phyloP scores from a whole-genome alignment of 1,140 invertebrate species.

The Calliopsis andreniformis region DNA sequence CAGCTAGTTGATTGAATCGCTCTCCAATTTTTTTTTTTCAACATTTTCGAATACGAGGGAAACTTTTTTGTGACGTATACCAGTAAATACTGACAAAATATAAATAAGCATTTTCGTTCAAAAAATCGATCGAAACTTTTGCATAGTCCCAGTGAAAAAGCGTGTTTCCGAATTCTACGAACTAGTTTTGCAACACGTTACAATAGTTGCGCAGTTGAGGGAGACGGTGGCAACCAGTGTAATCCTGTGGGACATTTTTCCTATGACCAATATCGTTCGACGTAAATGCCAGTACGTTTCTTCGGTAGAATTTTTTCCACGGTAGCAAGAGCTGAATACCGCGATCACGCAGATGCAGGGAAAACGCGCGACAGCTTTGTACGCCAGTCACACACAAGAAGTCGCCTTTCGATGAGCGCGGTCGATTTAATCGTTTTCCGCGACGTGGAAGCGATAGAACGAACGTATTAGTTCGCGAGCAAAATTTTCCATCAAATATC shows the following conservation, averaged over 20 bases:
- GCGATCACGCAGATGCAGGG: not conserved
- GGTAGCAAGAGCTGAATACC: not conserved
- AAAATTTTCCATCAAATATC: not conserved
- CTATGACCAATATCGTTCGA: not conserved
- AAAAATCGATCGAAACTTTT: too few relatives aligned
- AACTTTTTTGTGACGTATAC: too few relatives aligned
- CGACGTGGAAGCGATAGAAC: not conserved
- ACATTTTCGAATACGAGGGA: too few relatives aligned
- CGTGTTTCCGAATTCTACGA: too few relatives aligned
- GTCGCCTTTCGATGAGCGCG: not conserved
- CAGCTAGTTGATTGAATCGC: too few relatives aligned
- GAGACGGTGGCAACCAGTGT: too few relatives aligned
- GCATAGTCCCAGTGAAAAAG: too few relatives aligned
- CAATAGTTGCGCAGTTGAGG: not conserved
- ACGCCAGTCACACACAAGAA: not conserved
- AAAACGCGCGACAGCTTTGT: not conserved
- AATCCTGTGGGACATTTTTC: not conserved
- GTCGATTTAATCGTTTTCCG: not conserved
- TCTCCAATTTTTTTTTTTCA: too few relatives aligned
- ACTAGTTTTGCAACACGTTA: too few relatives aligned
- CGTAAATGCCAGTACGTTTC: not conserved
- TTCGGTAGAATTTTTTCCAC: constrained; percentile 1
- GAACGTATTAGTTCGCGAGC: not conserved
- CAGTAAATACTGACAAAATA: too few relatives aligned
- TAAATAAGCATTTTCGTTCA: too few relatives aligned